Evolutionary conservation across 2,113 vertebrate genomes (phyloP).

Genomic region (Forbesichthys agassizii): DNA sequence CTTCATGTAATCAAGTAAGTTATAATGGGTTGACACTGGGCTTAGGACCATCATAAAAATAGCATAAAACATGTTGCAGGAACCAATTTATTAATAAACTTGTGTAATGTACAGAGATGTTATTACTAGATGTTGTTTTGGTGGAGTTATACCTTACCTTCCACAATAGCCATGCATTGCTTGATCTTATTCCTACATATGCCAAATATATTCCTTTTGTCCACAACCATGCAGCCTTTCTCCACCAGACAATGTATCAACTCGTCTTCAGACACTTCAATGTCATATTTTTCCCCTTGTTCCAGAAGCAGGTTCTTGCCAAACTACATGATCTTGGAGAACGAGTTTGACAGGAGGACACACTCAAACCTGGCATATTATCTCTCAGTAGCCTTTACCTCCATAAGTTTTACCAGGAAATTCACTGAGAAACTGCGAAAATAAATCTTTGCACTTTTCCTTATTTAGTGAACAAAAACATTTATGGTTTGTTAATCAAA

Average conservation of each 20-base stretch:
- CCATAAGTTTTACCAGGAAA: constrained; percentile 73
- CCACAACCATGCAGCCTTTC: constrained; percentile 69
- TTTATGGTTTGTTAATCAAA: not conserved
- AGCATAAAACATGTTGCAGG: no score
- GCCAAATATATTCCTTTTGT: constrained; percentile 82
- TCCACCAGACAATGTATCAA: constrained; percentile 81
- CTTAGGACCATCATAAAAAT: no score
- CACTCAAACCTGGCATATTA: constrained; percentile 77
- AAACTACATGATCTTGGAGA: constrained; percentile 75
- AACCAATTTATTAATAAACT: not conserved
- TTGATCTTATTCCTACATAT: constrained; percentile 73
- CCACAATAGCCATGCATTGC: constrained; percentile 82
- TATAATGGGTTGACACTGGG: no score
- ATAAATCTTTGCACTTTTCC: not conserved
- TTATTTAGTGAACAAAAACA: not conserved
- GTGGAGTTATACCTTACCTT: constrained; percentile 70
- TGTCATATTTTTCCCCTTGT: constrained; percentile 74
- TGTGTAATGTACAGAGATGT: not conserved
- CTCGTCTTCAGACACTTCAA: constrained; percentile 77
- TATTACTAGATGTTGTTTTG: not conserved
- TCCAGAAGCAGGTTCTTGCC: constrained; percentile 73
- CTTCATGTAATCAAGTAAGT: no score
- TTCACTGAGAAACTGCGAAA: constrained; percentile 75
- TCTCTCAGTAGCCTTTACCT: constrained; percentile 71
- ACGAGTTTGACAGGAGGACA: constrained; percentile 69